phyloP scores from a whole-genome alignment of 2,888 invertebrate genomes.

The Agriopis marginaria region DNA sequence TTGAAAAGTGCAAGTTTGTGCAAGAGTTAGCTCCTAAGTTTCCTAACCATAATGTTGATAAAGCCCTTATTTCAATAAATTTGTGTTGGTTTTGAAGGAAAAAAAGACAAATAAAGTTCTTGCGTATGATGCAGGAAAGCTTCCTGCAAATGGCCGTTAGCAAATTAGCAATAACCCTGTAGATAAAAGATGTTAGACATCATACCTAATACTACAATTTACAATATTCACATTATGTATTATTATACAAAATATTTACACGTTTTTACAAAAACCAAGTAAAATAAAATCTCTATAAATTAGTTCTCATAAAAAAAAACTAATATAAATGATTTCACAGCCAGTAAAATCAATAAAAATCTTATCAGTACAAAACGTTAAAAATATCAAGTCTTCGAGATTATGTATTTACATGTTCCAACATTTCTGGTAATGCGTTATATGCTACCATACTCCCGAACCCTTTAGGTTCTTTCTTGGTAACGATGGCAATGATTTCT shows the following conservation, averaged over 20 bases:
- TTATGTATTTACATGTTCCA: slow-evolving; percentile 78
- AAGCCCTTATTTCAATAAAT: too few species aligned
- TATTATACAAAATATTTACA: slow-evolving; percentile 62
- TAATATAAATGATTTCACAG: slow-evolving; percentile 56
- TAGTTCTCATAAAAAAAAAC: slow-evolving; percentile 18
- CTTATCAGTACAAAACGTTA: slow-evolving; percentile 14
- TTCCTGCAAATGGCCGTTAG: too few species aligned
- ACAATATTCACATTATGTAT: slow-evolving; percentile 55
- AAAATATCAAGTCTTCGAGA: slow-evolving; percentile 50
- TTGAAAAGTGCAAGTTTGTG: too few species aligned
- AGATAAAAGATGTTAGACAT: slow-evolving; percentile 82
- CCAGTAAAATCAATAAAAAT: slow-evolving; percentile 52
- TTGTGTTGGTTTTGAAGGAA: slow-evolving; percentile 51
- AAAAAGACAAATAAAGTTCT: too few species aligned
- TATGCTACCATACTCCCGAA: slow-evolving; percentile 84
- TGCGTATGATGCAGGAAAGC: too few species aligned
- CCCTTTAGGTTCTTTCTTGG: slow-evolving; percentile 81
- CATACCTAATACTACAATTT: slow-evolving; percentile 60
- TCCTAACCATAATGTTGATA: too few species aligned
- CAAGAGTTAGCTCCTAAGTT: too few species aligned
- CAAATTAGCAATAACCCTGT: slow-evolving; percentile 17
- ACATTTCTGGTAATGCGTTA: slow-evolving; percentile 82
- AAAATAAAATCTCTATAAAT: slow-evolving; percentile 52
- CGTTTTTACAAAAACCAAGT: slow-evolving; percentile 51
- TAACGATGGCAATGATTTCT: slow-evolving; percentile 82